Conservation (phyloP, 2,113 vertebrate genomes). For the Ramphastos sulfuratus region DNA sequence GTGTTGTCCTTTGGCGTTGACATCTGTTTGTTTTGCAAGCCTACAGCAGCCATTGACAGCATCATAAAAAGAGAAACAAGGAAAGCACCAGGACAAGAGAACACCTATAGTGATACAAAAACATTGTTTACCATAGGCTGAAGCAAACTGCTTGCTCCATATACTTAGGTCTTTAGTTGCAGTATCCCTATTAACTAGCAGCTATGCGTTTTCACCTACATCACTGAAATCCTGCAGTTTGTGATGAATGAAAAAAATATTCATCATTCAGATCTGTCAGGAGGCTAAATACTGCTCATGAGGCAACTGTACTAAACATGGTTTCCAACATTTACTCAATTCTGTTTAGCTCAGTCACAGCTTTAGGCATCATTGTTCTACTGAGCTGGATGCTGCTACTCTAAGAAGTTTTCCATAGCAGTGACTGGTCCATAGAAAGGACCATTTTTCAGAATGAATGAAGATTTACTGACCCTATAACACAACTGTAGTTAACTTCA, state of each 20-base stretch:
- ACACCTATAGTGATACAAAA: background rate
- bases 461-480: background rate
- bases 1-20: background rate
- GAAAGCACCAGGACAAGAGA: background rate
- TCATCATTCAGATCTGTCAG: background rate
- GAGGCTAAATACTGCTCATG: background rate
- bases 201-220: background rate
- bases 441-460: background rate
- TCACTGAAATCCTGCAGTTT: background rate
- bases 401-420: background rate
- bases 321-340: background rate
- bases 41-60: background rate
- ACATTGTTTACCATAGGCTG: background rate
- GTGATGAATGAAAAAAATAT: background rate
- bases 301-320: slow-evolving; percentile 2
- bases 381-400: background rate
- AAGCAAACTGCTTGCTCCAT: background rate
- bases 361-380: slow-evolving; percentile 34
- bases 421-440: background rate
- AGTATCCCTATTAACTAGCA: background rate
- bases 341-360: slow-evolving; percentile 16
- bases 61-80: background rate
- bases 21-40: background rate
- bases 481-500: background rate
- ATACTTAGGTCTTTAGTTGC: background rate